Evolutionary conservation across 30 jellyfish, hydroid and myxozoan species (phyloP).

Genomic region (Aurelia aurita complex sp. Pacific): DNA sequence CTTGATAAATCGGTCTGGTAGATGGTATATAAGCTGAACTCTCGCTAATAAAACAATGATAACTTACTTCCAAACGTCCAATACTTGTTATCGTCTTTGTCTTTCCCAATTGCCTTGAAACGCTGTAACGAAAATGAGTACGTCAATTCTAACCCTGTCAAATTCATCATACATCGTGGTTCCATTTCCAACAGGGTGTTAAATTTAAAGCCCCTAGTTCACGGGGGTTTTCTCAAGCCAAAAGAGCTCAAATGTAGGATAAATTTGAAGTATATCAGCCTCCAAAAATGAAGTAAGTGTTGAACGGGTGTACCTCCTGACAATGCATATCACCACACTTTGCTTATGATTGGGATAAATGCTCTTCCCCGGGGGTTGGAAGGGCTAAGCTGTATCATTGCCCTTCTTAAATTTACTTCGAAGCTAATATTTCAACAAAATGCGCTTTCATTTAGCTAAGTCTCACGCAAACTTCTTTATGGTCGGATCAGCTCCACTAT

Average conservation of each 20-base stretch:
- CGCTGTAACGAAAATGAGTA: slow-evolving; percentile 30
- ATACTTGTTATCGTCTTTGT: slow-evolving; percentile 75
- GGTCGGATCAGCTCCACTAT: no score
- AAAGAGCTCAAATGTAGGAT: neutral
- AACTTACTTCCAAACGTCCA: slow-evolving; percentile 87
- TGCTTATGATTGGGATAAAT: neutral
- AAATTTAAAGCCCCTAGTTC: neutral
- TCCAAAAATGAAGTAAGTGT: neutral
- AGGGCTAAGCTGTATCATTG: no score
- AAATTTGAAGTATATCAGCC: no score
- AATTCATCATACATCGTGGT: neutral
- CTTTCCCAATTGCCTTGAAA: slow-evolving; percentile 80
- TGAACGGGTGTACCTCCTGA: neutral
- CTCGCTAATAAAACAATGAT: no score
- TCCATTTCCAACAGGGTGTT: neutral
- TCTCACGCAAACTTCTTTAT: no score
- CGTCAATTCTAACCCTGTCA: neutral
- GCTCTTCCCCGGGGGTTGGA: neutral
- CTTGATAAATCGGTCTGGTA: no score
- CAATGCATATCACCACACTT: neutral
- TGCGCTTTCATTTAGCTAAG: no score
- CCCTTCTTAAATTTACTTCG: no score
- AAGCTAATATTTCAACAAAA: no score
- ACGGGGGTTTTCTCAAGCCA: neutral
- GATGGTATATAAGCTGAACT: no score